Evolutionary conservation across 2,113 vertebrate genomes (phyloP).

Genomic region (Sterrhoptilus dennistouni): DNA sequence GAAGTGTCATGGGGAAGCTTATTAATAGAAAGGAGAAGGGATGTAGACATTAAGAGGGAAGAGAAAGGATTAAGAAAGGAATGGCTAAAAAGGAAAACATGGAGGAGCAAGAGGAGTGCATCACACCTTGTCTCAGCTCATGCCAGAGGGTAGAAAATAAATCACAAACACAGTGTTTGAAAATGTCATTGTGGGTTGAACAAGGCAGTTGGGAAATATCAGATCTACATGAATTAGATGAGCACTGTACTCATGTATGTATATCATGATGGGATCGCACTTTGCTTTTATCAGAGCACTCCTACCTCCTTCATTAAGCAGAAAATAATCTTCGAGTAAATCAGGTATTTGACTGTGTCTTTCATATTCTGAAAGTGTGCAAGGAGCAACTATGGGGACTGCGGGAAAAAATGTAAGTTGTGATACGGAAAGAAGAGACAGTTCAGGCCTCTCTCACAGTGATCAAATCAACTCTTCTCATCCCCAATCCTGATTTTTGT

Average conservation of each 20-base stretch:
- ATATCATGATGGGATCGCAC: not conserved
- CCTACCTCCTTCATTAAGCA: not conserved
- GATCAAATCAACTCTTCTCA: not conserved
- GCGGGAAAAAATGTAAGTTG: not conserved
- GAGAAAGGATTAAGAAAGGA: not conserved
- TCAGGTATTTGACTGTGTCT: not conserved
- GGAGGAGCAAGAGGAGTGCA: not conserved
- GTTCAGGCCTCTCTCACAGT: not conserved
- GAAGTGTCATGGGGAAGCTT: not conserved
- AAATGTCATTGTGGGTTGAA: not conserved
- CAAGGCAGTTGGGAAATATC: not conserved
- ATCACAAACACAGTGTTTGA: not conserved
- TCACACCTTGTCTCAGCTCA: not conserved
- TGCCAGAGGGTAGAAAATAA: not conserved
- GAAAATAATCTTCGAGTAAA: not conserved
- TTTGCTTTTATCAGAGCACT: not conserved
- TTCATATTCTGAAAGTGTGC: not conserved
- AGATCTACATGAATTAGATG: not conserved
- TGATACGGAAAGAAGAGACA: not conserved
- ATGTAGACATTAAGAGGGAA: not conserved
- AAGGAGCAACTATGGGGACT: not conserved
- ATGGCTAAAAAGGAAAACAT: not conserved
- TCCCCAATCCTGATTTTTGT: not conserved
- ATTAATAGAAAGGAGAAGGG: not conserved
- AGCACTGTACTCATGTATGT: rapidly evolving